These are phyloP conservation scores for Amblyteles armatorius DNA, from an alignment of 2,888 invertebrate species.

Conservation along the genomic window DNA sequence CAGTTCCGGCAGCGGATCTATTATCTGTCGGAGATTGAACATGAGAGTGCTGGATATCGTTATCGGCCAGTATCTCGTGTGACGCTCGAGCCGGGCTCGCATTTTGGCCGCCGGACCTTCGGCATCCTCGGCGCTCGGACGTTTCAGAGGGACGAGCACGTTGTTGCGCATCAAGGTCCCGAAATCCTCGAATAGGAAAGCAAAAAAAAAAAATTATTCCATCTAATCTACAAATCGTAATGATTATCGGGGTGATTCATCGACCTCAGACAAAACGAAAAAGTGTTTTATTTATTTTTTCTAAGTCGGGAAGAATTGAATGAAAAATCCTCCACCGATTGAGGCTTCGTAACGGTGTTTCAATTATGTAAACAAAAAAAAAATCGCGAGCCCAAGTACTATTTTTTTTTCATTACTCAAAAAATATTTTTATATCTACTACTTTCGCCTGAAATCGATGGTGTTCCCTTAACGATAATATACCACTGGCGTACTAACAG, in stretches of 20 bases:
- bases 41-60: conserved; percentile 95
- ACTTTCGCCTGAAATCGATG: not conserved
- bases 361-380: no score
- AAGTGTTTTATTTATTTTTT: not conserved
- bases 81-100: conserved; percentile 89
- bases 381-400: no score
- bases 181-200: conserved; percentile 89
- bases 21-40: conserved; percentile 92
- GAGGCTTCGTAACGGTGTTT: no score
- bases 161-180: conserved; percentile 95
- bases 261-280: not conserved
- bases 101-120: conserved; percentile 88
- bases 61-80: conserved; percentile 95
- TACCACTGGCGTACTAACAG: conserved; percentile 78
- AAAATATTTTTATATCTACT: no score
- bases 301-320: not conserved
- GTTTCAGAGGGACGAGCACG: conserved; percentile 90
- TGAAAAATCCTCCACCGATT: no score
- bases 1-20: conserved; percentile 92
- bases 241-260: not conserved
- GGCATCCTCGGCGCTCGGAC: conserved; percentile 81
- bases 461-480: not conserved
- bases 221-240: conserved; percentile 23
- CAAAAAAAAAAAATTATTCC: conserved; percentile 21
- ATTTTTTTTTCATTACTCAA: not conserved